Evolutionary conservation across 2,113 vertebrate species (phyloP).

Genomic region (Callospermophilus lateralis): DNA sequence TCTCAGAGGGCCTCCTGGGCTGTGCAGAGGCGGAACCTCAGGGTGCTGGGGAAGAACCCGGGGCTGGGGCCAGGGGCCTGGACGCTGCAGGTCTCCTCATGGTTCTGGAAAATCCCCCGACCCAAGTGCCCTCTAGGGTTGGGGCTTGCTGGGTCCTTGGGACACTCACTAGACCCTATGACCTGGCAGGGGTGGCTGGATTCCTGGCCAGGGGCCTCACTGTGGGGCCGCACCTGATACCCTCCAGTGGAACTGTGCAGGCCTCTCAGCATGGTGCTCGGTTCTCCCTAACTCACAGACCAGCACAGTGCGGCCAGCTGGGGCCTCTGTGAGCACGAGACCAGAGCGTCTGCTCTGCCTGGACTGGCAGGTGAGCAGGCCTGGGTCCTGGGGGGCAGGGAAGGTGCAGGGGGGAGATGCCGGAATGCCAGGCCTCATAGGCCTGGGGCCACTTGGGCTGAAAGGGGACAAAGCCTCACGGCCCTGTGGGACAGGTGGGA

Average conservation of each 20-base stretch:
- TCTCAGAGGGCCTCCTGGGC: neutral
- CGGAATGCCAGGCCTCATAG: neutral
- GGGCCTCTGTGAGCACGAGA: neutral
- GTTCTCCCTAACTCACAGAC: neutral
- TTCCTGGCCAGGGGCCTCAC: neutral
- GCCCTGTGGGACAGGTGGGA: fast-evolving
- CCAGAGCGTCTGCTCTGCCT: fast-evolving
- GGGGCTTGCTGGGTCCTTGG: neutral
- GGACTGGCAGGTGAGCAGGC: too few relatives aligned
- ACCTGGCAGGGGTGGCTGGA: neutral
- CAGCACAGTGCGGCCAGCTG: too few relatives aligned
- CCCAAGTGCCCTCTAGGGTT: neutral
- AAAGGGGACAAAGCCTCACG: neutral
- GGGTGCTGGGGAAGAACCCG: neutral
- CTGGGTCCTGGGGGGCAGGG: neutral
- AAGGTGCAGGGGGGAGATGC: neutral
- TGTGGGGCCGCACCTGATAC: neutral
- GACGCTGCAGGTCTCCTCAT: fast-evolving
- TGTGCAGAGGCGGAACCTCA: neutral
- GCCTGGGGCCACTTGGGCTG: neutral
- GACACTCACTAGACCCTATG: neutral
- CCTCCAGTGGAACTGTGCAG: neutral
- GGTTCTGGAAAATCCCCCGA: neutral
- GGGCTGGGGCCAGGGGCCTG: neutral
- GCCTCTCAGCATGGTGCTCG: fast-evolving